These are phyloP conservation scores for Pardalotus punctatus DNA, from an alignment of 2,113 vertebrate genomes.

Conservation along the genomic window DNA sequence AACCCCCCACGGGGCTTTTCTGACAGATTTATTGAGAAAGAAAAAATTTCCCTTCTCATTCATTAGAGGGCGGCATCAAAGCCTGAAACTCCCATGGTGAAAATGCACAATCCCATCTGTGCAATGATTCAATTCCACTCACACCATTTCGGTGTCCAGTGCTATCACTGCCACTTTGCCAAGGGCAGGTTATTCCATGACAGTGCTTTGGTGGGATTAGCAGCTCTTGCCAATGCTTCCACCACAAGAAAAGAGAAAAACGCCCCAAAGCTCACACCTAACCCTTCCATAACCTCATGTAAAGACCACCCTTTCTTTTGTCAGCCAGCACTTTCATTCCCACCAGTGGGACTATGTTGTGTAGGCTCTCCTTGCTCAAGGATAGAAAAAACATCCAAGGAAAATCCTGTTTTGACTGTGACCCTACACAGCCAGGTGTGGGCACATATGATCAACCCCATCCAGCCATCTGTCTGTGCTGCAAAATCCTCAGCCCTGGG, in stretches of 20 bases:
- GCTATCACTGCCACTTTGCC: background rate
- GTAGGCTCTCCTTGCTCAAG: background rate
- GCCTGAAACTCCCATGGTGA: background rate
- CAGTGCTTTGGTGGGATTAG: background rate
- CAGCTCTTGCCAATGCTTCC: background rate
- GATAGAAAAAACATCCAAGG: background rate
- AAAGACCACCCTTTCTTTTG: background rate
- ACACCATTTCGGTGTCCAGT: rapidly evolving
- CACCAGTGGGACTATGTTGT: rapidly evolving
- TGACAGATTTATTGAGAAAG: background rate
- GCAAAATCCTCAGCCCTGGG: background rate
- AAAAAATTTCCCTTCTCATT: background rate
- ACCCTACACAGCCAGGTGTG: background rate
- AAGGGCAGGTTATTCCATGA: background rate
- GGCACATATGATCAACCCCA: background rate
- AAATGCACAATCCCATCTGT: background rate
- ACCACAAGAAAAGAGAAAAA: background rate
- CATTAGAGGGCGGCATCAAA: background rate
- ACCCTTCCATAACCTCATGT: background rate
- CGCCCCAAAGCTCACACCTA: background rate
- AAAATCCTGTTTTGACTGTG: background rate
- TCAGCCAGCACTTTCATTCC: background rate
- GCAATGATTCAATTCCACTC: background rate
- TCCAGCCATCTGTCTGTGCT: background rate
- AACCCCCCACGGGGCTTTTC: background rate